These are phyloP conservation scores for Watsonalla cultraria DNA, from an alignment of 2,888 invertebrate genomes.

Conservation along the genomic window DNA sequence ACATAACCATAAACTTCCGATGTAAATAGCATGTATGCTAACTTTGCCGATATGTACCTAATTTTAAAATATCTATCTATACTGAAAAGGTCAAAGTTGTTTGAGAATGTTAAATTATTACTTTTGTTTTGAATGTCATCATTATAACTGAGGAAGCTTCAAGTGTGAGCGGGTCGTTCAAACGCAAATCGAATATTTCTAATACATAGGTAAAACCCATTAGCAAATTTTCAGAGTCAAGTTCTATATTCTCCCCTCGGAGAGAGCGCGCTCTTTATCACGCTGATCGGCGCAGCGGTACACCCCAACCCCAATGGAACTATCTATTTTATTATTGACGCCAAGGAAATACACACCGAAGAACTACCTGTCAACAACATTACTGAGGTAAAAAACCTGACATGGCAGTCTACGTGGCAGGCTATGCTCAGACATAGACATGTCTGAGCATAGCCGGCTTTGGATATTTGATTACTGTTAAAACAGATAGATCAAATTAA, in stretches of 20 bases:
- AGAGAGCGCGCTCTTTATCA: constrained; percentile 54
- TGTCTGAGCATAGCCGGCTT: background rate
- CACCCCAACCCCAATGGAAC: constrained; percentile 60
- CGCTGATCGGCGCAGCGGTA: constrained; percentile 41
- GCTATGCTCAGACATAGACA: no score
- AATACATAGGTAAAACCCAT: background rate
- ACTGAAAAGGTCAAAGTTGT: no score
- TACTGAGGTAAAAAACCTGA: constrained; percentile 44
- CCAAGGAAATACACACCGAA: constrained; percentile 50
- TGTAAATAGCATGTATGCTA: no score
- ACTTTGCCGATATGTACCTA: no score
- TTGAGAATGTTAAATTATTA: no score
- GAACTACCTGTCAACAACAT: constrained; percentile 58
- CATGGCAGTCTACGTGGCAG: no score
- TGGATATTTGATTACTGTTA: background rate
- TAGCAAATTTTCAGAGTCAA: constrained; percentile 39
- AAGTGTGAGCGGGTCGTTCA: no score
- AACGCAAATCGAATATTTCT: background rate
- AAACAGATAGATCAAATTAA: no score
- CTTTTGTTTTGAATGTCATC: no score
- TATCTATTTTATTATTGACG: constrained; percentile 42
- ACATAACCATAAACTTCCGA: no score
- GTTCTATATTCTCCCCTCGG: constrained; percentile 61
- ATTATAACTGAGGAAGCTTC: no score
- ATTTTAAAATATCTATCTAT: no score